Evolutionary conservation across 1,140 invertebrate genomes (phyloP), one percentile per base, ranked within the genome.

Genomic region (Solenopsis invicta): DNA sequence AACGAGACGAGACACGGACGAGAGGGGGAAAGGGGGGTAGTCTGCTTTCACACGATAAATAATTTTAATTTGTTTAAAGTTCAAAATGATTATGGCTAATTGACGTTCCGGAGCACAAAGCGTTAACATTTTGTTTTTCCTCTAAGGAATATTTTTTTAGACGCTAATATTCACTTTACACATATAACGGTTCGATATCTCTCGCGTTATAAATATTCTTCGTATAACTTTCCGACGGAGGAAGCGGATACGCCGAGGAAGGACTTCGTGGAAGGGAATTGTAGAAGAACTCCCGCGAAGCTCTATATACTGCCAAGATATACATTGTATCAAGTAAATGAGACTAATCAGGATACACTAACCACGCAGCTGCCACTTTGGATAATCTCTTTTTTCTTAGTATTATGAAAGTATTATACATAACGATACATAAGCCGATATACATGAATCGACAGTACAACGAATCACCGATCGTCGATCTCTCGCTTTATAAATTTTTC

Each of bases 401-500:
- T 71, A 69, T 56, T 54, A 24, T 52, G 50, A 69, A 69, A 81
- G 34, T 81, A 69, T 69, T 48, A 34, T 37, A 34, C 8, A n/a
- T n/a, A n/a, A n/a, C 29, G 4, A 29, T 16, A 62, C 8, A 9
- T 37, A 62, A 29, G 45, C 54, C 45, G 59, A 59, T n/a, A n/a
- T n/a, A n/a, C n/a, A n/a, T n/a, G n/a, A n/a, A n/a, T 77, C 52
- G 66, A 71, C 41, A 71, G 37, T 59, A 56, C 64, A 81, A 81
- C 66, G 64, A 71, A 81, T 71, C 37, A 56, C 21, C 48, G 34
- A 24, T 24, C 48, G 21, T 54, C 77, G 34, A 71, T 1, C 16
- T 8, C 50, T 29, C 21, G 72, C 52, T 61, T 18, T 24, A 61
- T 37, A 37, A 29, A 69, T 45, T 81, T 81, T 69, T 81, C 41